Base-by-base conservation (phyloP, 2,797 vertebrate species). In the Tragopan temminckii region DNA sequence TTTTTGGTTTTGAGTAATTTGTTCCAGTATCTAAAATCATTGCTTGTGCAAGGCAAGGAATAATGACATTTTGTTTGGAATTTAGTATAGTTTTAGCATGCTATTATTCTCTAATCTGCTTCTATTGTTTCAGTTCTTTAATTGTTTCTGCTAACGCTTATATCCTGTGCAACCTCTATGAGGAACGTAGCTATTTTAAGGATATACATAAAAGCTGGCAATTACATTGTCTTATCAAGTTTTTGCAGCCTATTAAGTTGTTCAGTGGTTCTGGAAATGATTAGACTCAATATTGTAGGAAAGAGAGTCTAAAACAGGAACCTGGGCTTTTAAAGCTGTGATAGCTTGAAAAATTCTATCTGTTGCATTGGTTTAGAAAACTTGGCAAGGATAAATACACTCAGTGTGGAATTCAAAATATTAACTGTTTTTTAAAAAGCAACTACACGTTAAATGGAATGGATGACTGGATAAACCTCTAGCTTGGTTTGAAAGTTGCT, bases 201-300 rank as follows among this genome's bases (percentile, higher is more conserved):
- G 92, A 96, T 89, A 94, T 63, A 92, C 31, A 92, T 96, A 96
- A 97, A 97, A 96, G 90, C 96, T 66, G 43, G 84, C 95, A 97
- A 97, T 97, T 98, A 97, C 95, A 89, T 95, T 97, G 97, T 97
- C 96, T 97, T 97, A 97, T 96, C 97, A 97, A 96, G 90, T 97
- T 97, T 97, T 97, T 90, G 10, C 96, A 97, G 97, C 94, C 89
- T 96, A 96, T 97, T 97, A 97, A 95, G 89, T 98, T 94, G 85
- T 95, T 97, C 96, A 93, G 57, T 88, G 95, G 94, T 93, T 91
- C 21, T 92, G 93, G 90, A 96, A 96, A 94, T 42, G 71, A 95
- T 97, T 90, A 96, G 74, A 78, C 91, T 94, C 88, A 85, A 76
- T 90, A 90, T 77, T 75, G 89, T 40, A 89, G 86, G 88, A 87